phyloP scores from a whole-genome alignment of 2,113 vertebrate genomes.

The Podiceps cristatus region DNA sequence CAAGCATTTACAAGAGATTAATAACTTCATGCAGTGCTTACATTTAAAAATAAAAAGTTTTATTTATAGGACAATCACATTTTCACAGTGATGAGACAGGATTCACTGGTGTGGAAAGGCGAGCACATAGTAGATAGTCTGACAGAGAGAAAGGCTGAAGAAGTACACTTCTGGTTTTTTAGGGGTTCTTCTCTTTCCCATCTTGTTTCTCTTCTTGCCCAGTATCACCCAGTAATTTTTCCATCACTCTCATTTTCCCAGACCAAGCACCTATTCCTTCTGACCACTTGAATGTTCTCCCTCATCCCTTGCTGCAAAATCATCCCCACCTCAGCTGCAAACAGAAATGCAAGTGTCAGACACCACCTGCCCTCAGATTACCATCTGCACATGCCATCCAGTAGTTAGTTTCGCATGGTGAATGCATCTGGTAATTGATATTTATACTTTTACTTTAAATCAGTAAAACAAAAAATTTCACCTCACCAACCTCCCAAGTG shows the following conservation, averaged over 20 bases:
- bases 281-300: background rate
- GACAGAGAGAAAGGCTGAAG: background rate
- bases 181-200: background rate
- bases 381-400: background rate
- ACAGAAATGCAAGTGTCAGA: background rate
- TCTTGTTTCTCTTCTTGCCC: background rate
- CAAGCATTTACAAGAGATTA: conserved; percentile 33
- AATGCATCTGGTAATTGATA: background rate
- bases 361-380: background rate
- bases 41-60: conserved; percentile 33
- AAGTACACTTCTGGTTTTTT: background rate
- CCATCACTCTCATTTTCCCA: background rate
- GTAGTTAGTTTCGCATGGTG: background rate
- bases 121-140: background rate
- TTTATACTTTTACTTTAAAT: conserved; percentile 1
- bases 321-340: background rate
- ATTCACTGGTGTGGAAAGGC: background rate
- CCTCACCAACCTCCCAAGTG: background rate
- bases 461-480: background rate
- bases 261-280: background rate
- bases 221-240: background rate
- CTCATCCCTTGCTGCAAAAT: background rate
- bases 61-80: conserved; percentile 35
- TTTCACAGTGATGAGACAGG: background rate
- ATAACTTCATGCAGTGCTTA: conserved; percentile 22